Percentiles rank a stretch among this genome's conserved stretches.
Evolutionary conservation across 2,888 invertebrate species (phyloP).

Genomic region (Drosophila neutralis): DNA sequence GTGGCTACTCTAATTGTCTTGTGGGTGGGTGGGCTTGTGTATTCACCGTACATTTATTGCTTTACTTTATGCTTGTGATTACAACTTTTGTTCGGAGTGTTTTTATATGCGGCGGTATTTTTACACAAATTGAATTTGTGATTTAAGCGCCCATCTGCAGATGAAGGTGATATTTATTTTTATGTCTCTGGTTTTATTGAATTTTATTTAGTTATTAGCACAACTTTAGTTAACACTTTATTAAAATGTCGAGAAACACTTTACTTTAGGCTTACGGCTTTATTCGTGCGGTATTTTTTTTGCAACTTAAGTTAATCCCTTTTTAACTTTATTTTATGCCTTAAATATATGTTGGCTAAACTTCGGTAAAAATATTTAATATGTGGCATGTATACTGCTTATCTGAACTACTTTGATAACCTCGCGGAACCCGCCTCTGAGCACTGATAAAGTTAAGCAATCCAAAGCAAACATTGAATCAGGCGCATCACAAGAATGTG

Average conservation of each 20-base stretch:
- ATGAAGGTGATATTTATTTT: not conserved
- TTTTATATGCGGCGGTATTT: not conserved
- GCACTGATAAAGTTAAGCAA: constrained; percentile 17
- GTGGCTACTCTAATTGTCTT: constrained; percentile 10
- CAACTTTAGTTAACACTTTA: not conserved
- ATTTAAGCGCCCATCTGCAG: not conserved
- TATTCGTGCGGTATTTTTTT: not conserved
- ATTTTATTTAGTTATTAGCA: not conserved
- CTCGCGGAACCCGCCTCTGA: constrained; percentile 31
- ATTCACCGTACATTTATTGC: not conserved
- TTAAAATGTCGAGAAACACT: not conserved
- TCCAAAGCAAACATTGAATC: constrained; percentile 15
- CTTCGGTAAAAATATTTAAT: constrained; percentile 42
- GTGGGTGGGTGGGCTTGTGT: constrained; percentile 2
- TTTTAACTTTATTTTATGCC: not conserved
- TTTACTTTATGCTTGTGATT: constrained; percentile 20
- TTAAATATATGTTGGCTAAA: constrained; percentile 15
- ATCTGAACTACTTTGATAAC: constrained; percentile 64
- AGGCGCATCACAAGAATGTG: not conserved
- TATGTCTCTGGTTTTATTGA: not conserved
- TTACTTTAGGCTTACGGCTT: not conserved
- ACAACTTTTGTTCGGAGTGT: not conserved
- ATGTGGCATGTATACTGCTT: constrained; percentile 47
- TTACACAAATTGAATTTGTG: constrained; percentile 14
- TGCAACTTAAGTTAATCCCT: not conserved